These are phyloP conservation scores for Alectoris magna DNA, from an alignment of 2,797 vertebrate genomes.

Conservation along the genomic window DNA sequence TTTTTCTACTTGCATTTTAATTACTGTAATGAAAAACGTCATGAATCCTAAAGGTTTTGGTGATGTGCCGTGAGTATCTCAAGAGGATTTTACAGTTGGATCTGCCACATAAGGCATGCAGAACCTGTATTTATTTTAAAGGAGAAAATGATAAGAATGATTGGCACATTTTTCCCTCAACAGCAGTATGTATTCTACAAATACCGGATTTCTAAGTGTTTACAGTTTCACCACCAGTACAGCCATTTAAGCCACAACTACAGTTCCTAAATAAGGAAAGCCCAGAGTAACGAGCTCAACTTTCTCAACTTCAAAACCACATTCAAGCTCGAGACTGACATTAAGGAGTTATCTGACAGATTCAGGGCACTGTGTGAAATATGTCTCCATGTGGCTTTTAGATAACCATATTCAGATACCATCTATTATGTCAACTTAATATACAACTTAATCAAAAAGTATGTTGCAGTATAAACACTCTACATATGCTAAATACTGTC, in stretches of 20 bases:
- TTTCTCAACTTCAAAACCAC: neutral
- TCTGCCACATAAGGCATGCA: neutral
- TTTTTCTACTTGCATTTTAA: constrained; percentile 36
- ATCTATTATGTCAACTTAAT: neutral
- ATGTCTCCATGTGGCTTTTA: neutral
- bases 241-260: neutral
- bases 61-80: neutral
- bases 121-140: neutral
- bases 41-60: neutral
- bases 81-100: neutral
- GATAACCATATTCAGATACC: neutral
- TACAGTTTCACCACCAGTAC: neutral
- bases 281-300: neutral
- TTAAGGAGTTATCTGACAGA: neutral
- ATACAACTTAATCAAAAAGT: neutral
- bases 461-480: neutral
- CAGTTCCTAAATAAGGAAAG: neutral
- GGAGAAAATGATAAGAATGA: neutral
- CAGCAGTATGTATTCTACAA: neutral
- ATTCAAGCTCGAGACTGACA: neutral
- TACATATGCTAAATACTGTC: neutral
- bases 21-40: constrained; percentile 19
- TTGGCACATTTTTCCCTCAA: neutral
- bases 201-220: neutral
- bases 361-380: neutral